These are phyloP conservation scores for Geotrupes spiniger DNA, from an alignment of 2,888 invertebrate species.

Conservation along the genomic window DNA sequence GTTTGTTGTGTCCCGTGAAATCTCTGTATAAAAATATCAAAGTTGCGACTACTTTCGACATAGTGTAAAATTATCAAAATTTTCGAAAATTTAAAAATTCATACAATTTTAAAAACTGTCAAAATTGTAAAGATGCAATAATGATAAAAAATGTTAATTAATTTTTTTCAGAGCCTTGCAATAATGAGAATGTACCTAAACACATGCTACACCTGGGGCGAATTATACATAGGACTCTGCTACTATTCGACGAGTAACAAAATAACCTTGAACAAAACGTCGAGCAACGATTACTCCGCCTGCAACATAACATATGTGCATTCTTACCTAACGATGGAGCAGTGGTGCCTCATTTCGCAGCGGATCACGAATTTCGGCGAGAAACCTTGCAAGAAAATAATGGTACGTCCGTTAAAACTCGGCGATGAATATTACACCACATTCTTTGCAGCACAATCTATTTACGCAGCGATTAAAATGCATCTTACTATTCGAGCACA, in stretches of 20 bases:
- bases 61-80: no score
- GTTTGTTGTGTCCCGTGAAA: no score
- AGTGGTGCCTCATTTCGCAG: constrained; percentile 47
- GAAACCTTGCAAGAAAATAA: constrained; percentile 39
- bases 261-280: constrained; percentile 28
- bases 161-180: constrained; percentile 40
- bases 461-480: constrained; percentile 43
- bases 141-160: no score
- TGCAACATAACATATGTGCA: constrained; percentile 44
- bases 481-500: constrained; percentile 39
- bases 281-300: constrained; percentile 35
- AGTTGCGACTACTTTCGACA: no score
- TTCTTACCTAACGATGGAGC: constrained; percentile 42
- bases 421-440: no score
- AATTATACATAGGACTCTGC: constrained; percentile 39
- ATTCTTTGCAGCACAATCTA: constrained; percentile 43
- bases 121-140: no score
- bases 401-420: constrained; percentile 29
- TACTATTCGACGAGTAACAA: constrained; percentile 39
- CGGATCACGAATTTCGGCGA: constrained; percentile 49
- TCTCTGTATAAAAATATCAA: no score
- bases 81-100: no score
- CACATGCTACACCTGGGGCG: constrained; percentile 45
- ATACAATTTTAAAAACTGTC: no score
- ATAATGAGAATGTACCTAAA: constrained; percentile 44